Evolutionary conservation across 1,140 invertebrate genomes (phyloP).

Genomic region (Drosophila melanica): DNA sequence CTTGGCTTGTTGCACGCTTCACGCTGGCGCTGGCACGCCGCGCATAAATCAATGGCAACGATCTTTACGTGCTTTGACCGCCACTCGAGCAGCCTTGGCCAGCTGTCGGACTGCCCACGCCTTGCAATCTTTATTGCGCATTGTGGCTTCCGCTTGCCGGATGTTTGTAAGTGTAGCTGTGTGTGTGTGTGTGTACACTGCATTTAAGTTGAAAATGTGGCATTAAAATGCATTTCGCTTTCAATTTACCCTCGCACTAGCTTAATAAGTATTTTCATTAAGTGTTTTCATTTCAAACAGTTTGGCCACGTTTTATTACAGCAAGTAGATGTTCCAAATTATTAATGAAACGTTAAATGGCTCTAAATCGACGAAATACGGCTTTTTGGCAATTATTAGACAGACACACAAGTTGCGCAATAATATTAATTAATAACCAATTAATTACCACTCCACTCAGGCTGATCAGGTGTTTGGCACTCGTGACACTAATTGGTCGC

Average conservation of each 20-base stretch:
- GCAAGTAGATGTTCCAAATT: slow-evolving; percentile 46
- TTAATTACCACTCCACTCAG: slow-evolving; percentile 57
- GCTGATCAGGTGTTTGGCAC: slow-evolving; percentile 47
- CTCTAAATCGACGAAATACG: slow-evolving; percentile 45
- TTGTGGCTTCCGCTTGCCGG: slow-evolving; percentile 63
- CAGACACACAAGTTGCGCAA: slow-evolving; percentile 46
- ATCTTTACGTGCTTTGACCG: slow-evolving; percentile 72
- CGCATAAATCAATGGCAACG: slow-evolving; percentile 81
- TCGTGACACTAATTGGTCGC: slow-evolving; percentile 53
- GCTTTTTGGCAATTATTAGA: slow-evolving; percentile 54
- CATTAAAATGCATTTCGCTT: slow-evolving; percentile 82
- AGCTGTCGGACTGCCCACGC: slow-evolving; percentile 42
- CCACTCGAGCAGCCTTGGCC: slow-evolving; percentile 11
- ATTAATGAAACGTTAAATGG: slow-evolving; percentile 68
- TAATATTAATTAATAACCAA: slow-evolving; percentile 72
- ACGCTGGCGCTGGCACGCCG: slow-evolving; percentile 67
- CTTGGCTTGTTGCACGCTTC: slow-evolving; percentile 77
- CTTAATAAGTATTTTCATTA: slow-evolving; percentile 80
- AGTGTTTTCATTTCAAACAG: slow-evolving; percentile 64
- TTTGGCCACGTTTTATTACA: slow-evolving; percentile 53
- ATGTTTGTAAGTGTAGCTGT: slow-evolving; percentile 31
- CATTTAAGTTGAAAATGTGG: slow-evolving; percentile 74
- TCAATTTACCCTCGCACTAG: slow-evolving; percentile 66
- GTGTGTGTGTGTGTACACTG: slow-evolving; percentile 28
- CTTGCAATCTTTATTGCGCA: slow-evolving; percentile 73